phyloP scores from a whole-genome alignment of 1,140 invertebrate genomes.

The Theocolax elegans region DNA sequence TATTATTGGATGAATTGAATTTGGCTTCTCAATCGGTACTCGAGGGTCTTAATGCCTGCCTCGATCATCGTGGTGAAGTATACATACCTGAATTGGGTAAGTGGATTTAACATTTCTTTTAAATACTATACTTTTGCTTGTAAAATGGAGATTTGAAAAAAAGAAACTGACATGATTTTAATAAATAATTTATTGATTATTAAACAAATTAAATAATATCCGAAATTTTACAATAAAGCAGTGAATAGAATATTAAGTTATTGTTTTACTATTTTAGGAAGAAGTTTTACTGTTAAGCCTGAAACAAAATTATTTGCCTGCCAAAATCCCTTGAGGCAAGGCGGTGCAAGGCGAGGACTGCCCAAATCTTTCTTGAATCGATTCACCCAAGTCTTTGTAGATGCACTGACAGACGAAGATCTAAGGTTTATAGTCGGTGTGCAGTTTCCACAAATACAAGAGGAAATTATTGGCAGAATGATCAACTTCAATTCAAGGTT shows the following conservation, averaged over 20 bases:
- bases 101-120: neutral
- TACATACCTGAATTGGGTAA: constrained; percentile 91
- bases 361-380: constrained; percentile 98
- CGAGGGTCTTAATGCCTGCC: constrained; percentile 97
- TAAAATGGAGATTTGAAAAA: neutral
- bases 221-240: neutral
- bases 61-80: constrained; percentile 97
- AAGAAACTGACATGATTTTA: no score
- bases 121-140: neutral
- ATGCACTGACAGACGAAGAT: constrained; percentile 82
- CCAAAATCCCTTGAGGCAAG: constrained; percentile 97
- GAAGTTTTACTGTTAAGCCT: constrained; percentile 82
- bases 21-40: constrained; percentile 97
- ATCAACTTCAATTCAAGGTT: constrained; percentile 84
- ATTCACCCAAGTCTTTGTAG: constrained; percentile 96
- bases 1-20: constrained; percentile 98
- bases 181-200: neutral
- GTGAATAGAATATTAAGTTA: neutral
- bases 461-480: constrained; percentile 77
- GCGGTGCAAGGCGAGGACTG: constrained; percentile 93
- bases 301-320: constrained; percentile 94
- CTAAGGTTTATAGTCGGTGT: constrained; percentile 72
- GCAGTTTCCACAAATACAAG: constrained; percentile 69
- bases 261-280: constrained; percentile 51
- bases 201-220: no score